Percentiles rank a stretch among this genome's conserved stretches.
Evolutionary conservation across 2,797 vertebrate genomes (phyloP).

Genomic region (Artibeus lituratus): DNA sequence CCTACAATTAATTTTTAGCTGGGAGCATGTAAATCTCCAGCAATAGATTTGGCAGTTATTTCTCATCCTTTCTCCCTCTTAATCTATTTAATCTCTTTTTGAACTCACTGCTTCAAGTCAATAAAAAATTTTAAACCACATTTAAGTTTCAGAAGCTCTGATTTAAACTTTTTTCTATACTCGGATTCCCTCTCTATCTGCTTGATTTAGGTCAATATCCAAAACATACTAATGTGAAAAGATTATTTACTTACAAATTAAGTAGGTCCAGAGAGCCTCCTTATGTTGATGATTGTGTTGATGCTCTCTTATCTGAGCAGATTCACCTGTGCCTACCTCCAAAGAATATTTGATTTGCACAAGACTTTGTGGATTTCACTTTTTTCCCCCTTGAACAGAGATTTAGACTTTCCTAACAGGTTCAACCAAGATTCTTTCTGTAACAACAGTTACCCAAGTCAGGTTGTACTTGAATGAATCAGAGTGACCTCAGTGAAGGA

Average conservation of each 20-base stretch:
- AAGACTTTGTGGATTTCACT: neutral
- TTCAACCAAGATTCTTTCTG: neutral
- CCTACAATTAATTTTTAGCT: neutral
- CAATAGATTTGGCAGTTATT: neutral
- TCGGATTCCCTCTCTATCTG: neutral
- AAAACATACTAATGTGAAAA: neutral
- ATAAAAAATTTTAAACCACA: neutral
- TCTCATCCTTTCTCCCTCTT: neutral
- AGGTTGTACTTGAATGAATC: neutral
- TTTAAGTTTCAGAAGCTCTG: neutral
- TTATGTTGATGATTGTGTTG: neutral
- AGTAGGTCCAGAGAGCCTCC: neutral
- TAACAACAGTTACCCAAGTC: neutral
- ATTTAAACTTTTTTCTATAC: neutral
- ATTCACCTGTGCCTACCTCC: neutral
- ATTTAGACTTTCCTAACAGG: neutral
- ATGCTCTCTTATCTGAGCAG: neutral
- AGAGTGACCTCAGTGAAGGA: neutral
- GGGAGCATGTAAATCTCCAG: neutral
- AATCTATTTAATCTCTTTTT: neutral
- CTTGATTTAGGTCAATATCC: neutral
- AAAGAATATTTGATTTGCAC: neutral
- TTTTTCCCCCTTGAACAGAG: neutral
- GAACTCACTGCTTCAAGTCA: slow-evolving; percentile 14
- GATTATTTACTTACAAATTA: neutral